phyloP scores from a whole-genome alignment of 2,797 vertebrate genomes.

The Bucorvus abyssinicus region DNA sequence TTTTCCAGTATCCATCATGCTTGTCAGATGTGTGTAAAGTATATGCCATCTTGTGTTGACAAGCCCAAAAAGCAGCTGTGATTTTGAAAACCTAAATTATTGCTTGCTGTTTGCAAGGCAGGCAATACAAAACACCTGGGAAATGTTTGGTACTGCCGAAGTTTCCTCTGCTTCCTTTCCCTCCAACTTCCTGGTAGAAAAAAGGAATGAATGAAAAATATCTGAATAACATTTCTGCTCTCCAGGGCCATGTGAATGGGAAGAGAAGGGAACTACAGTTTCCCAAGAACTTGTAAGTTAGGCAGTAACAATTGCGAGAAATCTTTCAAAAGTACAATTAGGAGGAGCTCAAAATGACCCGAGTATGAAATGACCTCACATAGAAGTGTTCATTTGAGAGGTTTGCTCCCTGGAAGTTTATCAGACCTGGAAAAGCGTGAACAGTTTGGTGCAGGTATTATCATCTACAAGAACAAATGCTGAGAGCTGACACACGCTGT shows the following conservation, averaged over 20 bases:
- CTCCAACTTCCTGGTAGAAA: not conserved
- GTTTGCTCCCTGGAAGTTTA: not conserved
- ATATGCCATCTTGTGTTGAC: slow-evolving; percentile 76
- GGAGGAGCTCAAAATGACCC: not conserved
- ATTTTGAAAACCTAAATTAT: slow-evolving; percentile 13
- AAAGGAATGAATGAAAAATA: not conserved
- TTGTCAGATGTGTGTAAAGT: slow-evolving; percentile 71
- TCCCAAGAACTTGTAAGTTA: not conserved
- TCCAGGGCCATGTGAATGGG: too few species aligned
- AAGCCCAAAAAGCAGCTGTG: slow-evolving; percentile 62
- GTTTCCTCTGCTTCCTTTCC: not conserved
- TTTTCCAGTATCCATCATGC: slow-evolving; percentile 50
- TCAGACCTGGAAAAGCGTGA: not conserved
- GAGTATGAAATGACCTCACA: not conserved
- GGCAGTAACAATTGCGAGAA: not conserved
- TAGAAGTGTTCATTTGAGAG: not conserved
- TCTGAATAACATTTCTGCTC: not conserved
- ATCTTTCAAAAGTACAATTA: not conserved
- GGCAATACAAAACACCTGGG: not conserved
- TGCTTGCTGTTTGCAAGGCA: not conserved
- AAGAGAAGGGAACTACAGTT: not conserved
- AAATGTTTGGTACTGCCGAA: not conserved
- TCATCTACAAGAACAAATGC: not conserved
- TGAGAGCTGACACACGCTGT: not conserved
- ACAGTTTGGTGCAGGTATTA: not conserved